phyloP scores from a whole-genome alignment of 2,888 invertebrate species.

The Platynereis dumerilii region DNA sequence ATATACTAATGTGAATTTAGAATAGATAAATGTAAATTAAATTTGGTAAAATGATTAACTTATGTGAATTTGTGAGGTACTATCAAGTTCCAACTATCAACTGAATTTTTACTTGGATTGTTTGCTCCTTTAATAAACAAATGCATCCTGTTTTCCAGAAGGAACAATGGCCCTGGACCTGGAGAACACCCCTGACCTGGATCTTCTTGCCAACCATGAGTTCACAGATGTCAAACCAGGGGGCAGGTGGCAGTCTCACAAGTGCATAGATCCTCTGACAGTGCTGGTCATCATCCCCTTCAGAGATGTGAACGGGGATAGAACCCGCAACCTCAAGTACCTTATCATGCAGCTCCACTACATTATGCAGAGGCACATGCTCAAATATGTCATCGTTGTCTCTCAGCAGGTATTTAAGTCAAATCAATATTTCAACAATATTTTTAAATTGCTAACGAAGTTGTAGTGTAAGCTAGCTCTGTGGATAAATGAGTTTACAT shows the following conservation, averaged over 20 bases:
- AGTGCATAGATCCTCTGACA: neutral
- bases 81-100: no score
- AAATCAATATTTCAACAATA: no score
- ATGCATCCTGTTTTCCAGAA: neutral
- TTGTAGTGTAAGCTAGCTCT: no score
- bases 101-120: no score
- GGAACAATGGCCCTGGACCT: neutral
- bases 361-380: neutral
- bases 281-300: neutral
- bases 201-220: neutral
- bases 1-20: no score
- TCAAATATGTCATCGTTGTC: neutral
- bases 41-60: no score
- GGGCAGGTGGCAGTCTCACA: neutral
- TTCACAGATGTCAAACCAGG: conserved; percentile 4
- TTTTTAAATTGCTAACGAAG: no score
- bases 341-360: neutral
- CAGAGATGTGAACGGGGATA: neutral
- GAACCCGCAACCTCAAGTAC: neutral
- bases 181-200: neutral
- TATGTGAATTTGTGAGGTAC: no score
- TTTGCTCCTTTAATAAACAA: no score
- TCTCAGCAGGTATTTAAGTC: neutral
- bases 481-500: no score
- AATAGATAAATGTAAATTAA: no score